Evolutionary conservation across 2,797 vertebrate species (phyloP).

Genomic region (Limnodromus scolopaceus): DNA sequence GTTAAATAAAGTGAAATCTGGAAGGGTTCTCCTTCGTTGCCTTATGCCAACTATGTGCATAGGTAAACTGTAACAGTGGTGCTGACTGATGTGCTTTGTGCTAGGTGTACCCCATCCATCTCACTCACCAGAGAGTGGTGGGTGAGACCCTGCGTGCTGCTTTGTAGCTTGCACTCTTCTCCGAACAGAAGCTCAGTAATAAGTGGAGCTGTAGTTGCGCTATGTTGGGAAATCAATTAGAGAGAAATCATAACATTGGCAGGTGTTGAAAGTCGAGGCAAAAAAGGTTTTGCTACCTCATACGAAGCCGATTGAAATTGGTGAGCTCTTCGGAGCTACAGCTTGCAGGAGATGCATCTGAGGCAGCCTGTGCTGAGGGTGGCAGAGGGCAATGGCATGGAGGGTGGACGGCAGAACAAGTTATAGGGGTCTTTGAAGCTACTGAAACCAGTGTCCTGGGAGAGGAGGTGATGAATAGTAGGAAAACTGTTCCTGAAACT

Average conservation of each 20-base stretch:
- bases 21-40: not conserved
- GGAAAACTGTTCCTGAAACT: not conserved
- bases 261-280: not conserved
- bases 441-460: not conserved
- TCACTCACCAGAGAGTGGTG: not conserved
- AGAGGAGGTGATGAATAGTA: not conserved
- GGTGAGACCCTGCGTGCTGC: not conserved
- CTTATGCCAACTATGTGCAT: rapidly evolving
- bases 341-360: not conserved
- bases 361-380: rapidly evolving
- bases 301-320: not conserved
- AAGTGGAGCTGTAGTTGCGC: not conserved
- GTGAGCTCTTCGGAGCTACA: not conserved
- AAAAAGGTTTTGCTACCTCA: rapidly evolving
- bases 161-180: not conserved
- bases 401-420: not conserved
- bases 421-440: not conserved
- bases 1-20: not conserved
- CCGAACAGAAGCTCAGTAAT: not conserved
- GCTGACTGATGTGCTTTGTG: not conserved
- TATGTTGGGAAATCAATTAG: not conserved
- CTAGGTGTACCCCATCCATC: rapidly evolving
- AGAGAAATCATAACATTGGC: rapidly evolving
- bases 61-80: not conserved
- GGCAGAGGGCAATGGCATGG: not conserved